Conservation (phyloP, 2,113 vertebrate species). For the Tringa solitaria region DNA sequence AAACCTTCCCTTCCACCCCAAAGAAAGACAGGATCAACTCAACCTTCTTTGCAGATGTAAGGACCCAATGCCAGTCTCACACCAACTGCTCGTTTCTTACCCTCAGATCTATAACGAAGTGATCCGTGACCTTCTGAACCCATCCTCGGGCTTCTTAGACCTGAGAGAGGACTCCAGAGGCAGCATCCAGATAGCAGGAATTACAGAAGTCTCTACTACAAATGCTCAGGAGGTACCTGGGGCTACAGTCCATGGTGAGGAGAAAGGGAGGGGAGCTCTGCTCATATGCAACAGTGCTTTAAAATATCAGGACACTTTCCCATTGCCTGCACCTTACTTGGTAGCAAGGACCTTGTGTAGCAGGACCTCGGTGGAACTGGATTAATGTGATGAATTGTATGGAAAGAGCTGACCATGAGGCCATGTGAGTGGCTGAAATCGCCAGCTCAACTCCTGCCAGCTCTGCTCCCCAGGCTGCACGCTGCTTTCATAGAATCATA, state of each 20-base stretch:
- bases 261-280: background rate
- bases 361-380: background rate
- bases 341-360: background rate
- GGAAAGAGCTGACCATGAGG: background rate
- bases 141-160: slow-evolving; percentile 71
- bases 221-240: slow-evolving; percentile 74
- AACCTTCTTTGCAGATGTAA: background rate
- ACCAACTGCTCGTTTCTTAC: background rate
- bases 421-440: background rate
- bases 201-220: slow-evolving; percentile 72
- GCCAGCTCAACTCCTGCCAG: background rate
- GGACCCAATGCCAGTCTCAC: background rate
- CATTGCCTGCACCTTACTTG: background rate
- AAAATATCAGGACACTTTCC: background rate
- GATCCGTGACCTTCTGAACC: slow-evolving; percentile 77
- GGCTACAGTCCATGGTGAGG: background rate
- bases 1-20: background rate
- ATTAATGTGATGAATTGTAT: background rate
- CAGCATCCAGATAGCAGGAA: slow-evolving; percentile 73
- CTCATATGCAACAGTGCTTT: background rate
- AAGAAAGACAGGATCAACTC: background rate
- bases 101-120: slow-evolving; percentile 77
- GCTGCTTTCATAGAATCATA: background rate
- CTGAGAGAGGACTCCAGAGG: slow-evolving; percentile 73
- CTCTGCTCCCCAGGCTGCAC: background rate